A percentile compares a stretch with the other conserved stretches of the same genome.
Conservation (phyloP, 1,140 invertebrate genomes). For the Monochamus saltuarius region DNA sequence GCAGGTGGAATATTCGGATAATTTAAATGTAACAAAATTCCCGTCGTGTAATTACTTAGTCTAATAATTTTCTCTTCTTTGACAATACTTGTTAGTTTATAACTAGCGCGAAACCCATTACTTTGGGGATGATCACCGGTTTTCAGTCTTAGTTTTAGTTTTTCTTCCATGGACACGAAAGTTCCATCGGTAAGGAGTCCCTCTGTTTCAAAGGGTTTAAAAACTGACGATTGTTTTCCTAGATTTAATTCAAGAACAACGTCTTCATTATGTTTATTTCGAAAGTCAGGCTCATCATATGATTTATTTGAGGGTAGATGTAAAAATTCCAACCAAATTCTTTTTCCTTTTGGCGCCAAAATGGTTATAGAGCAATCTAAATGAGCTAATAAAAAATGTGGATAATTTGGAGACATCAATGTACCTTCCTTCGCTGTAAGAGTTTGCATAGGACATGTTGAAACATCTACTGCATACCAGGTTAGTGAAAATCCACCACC, state of each 20-base stretch:
- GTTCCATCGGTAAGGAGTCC: slow-evolving; percentile 57
- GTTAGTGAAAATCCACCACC: slow-evolving; percentile 64
- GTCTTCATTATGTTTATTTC: slow-evolving; percentile 40
- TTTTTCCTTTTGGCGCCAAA: slow-evolving; percentile 61
- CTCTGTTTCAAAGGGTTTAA: slow-evolving; percentile 56
- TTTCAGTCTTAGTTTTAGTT: slow-evolving; percentile 57
- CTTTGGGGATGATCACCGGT: slow-evolving; percentile 61
- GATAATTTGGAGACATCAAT: slow-evolving; percentile 67
- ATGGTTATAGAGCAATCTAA: slow-evolving; percentile 70
- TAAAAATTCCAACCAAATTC: slow-evolving; percentile 64
- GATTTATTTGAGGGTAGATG: slow-evolving; percentile 18
- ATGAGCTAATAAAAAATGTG: slow-evolving; percentile 63
- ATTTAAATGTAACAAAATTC: slow-evolving; percentile 58
- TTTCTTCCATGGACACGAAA: slow-evolving; percentile 62
- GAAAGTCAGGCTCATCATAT: slow-evolving; percentile 9
- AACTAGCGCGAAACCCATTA: slow-evolving; percentile 61
- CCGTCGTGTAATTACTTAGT: slow-evolving; percentile 47
- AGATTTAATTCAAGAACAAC: slow-evolving; percentile 58
- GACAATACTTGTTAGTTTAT: slow-evolving; percentile 53
- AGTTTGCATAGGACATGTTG: slow-evolving; percentile 64
- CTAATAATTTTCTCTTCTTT: slow-evolving; percentile 48
- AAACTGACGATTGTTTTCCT: slow-evolving; percentile 51
- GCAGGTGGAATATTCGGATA: slow-evolving; percentile 56
- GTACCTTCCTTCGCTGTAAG: slow-evolving; percentile 62
- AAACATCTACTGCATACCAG: slow-evolving; percentile 69